These are phyloP conservation scores for Cassiopea andromeda DNA, from an alignment of 30 jellyfish, hydroid and myxozoan genomes.

Conservation along the genomic window DNA sequence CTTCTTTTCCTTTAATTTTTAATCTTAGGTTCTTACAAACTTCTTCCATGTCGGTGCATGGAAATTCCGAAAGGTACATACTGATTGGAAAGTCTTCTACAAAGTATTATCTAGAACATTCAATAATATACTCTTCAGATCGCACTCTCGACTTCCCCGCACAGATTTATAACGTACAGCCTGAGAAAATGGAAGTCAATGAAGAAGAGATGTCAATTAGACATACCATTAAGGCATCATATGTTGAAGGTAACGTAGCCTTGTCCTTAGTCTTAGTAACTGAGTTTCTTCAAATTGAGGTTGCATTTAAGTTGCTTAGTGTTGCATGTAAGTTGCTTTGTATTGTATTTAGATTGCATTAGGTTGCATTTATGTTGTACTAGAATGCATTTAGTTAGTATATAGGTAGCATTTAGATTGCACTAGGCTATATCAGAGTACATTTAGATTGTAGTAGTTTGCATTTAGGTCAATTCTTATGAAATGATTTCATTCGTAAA, in stretches of 20 bases:
- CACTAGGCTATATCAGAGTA: no score
- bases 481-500: no score
- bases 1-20: not conserved
- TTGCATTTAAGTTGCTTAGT: no score
- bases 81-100: slow-evolving; percentile 54
- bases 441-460: no score
- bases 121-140: slow-evolving; percentile 30
- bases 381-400: no score
- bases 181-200: slow-evolving; percentile 26
- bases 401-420: no score
- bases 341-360: no score
- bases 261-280: not conserved
- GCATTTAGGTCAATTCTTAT: no score
- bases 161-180: slow-evolving; percentile 37
- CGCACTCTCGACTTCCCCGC: slow-evolving; percentile 45
- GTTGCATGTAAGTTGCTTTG: no score
- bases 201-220: slow-evolving; percentile 34
- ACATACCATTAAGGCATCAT: slow-evolving; percentile 57
- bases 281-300: not conserved
- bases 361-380: no score
- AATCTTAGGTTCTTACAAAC: slow-evolving; percentile 51
- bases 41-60: slow-evolving; percentile 40
- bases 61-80: slow-evolving; percentile 55
- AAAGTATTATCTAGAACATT: slow-evolving; percentile 30
- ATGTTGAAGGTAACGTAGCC: slow-evolving; percentile 22